Base-by-base conservation (phyloP, 1,140 invertebrate genomes). In the Aphidius ervi region DNA sequence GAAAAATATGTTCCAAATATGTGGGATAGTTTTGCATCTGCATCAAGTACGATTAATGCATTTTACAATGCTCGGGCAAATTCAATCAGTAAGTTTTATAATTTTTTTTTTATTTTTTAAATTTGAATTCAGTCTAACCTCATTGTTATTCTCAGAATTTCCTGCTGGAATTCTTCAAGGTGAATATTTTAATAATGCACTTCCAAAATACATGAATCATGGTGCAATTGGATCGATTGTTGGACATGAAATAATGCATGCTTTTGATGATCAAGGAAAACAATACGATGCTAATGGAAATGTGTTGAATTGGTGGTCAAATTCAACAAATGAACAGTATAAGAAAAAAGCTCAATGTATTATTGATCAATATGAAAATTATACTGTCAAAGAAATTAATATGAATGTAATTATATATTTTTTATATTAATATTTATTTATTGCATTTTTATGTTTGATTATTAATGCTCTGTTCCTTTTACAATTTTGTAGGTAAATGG, bases 141-240 rank as follows among this genome's bases (percentile, higher is more conserved):
- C 3, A 23, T 23, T 23, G 1, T 23, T 23, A 3, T 23, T 23
- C 3, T 23, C 3, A 23, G 23, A 23, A 3, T 3, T 23, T 23
- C 23, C 23, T 2, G 23, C 23, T 23, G 23, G 23, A 23, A 23
- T 23, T 23, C 23, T 23, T 23, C 23, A 23, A 23, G 23, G 23
- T 23, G 23, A 23, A 23, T 23, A 2, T 23, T 23, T 23, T 3
- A 23, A 3, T 23, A 23, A 23, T 23, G 3, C 1, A 23, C 23
- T 23, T 23, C 88, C 88, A 1, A 83, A 83, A 70, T 90, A 89
- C 68, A 82, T 90, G 75, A 91, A 91, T 70, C 90, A 88, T 75
- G 88, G 84, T 83, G 85, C 83, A 9, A 88, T 89, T 71, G 87
- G 87, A 31, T 87, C 85, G 67, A 83, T 88, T 10, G 87, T 89